Evolutionary conservation across 1,140 invertebrate species (phyloP).

Genomic region (Drosophila kurseongensis): DNA sequence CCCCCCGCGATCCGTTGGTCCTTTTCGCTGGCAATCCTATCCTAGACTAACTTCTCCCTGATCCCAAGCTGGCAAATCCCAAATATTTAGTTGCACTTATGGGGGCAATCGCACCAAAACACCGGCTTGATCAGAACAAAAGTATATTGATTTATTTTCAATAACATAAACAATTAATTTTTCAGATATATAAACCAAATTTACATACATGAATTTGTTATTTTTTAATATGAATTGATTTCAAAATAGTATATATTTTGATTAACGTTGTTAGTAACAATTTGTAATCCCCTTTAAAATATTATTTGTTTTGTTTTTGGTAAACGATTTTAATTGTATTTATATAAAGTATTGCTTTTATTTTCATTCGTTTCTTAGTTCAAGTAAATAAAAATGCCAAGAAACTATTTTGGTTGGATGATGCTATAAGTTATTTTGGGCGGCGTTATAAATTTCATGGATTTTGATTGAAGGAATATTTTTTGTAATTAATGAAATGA

Average conservation of each 20-base stretch:
- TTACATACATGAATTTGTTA: too few relatives aligned
- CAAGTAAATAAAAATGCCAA: not conserved
- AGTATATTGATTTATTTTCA: not conserved
- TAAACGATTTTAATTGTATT: too few relatives aligned
- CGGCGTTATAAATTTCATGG: slow-evolving; percentile 28
- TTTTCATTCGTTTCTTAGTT: too few relatives aligned
- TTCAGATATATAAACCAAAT: too few relatives aligned
- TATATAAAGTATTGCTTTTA: too few relatives aligned
- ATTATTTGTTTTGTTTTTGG: too few relatives aligned
- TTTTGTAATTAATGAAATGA: slow-evolving; percentile 70
- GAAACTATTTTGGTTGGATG: slow-evolving; percentile 1
- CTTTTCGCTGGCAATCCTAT: slow-evolving; percentile 7
- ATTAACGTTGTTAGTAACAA: too few relatives aligned
- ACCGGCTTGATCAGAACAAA: slow-evolving; percentile 19
- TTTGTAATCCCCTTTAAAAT: too few relatives aligned
- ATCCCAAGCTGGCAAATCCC: slow-evolving; percentile 61
- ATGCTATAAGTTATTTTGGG: slow-evolving; percentile 11
- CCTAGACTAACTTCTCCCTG: slow-evolving; percentile 59
- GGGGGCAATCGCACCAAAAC: slow-evolving; percentile 53
- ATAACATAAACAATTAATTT: not conserved
- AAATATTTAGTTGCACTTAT: slow-evolving; percentile 65
- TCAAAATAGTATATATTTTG: too few relatives aligned
- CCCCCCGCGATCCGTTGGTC: slow-evolving; percentile 29
- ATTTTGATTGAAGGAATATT: slow-evolving; percentile 42
- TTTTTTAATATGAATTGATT: too few relatives aligned